A percentile compares a stretch with the other conserved stretches of the same genome.
phyloP scores from a whole-genome alignment of 64 coral and sea anemone species.

The Pocillopora damicornis region DNA sequence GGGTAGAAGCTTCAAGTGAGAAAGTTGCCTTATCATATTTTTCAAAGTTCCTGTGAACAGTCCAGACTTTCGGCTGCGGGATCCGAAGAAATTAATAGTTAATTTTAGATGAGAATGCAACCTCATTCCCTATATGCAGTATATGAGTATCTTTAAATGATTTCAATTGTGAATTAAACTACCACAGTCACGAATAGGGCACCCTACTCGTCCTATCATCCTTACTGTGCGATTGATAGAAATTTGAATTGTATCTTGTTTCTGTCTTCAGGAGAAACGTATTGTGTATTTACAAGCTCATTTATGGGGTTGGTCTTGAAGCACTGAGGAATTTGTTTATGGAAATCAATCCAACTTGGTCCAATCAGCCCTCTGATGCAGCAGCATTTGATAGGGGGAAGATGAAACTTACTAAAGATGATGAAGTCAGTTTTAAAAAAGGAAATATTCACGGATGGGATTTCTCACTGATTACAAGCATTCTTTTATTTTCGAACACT shows the following conservation, averaged over 20 bases:
- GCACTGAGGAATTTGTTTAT: conserved; percentile 51
- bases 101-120: too few species aligned
- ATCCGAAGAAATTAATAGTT: too few species aligned
- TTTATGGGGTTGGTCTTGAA: conserved; percentile 62
- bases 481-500: conserved; percentile 38
- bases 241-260: not conserved
- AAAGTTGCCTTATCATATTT: too few species aligned
- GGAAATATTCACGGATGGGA: conserved; percentile 81
- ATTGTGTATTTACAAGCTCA: conserved; percentile 48
- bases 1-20: too few species aligned
- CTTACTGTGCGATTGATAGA: not conserved
- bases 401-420: conserved; percentile 47
- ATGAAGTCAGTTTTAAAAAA: conserved; percentile 21
- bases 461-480: conserved; percentile 68
- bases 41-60: not conserved
- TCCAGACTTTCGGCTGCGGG: too few species aligned
- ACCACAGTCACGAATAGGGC: too few species aligned
- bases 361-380: conserved; percentile 70
- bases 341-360: conserved; percentile 63
- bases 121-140: too few species aligned
- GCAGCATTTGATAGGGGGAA: conserved; percentile 35
- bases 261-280: conserved; percentile 55
- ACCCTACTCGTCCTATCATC: too few species aligned
- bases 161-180: too few species aligned
- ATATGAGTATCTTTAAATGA: too few species aligned